phyloP scores from a whole-genome alignment of 23 tunicate genomes.

The Ciona savignyi region DNA sequence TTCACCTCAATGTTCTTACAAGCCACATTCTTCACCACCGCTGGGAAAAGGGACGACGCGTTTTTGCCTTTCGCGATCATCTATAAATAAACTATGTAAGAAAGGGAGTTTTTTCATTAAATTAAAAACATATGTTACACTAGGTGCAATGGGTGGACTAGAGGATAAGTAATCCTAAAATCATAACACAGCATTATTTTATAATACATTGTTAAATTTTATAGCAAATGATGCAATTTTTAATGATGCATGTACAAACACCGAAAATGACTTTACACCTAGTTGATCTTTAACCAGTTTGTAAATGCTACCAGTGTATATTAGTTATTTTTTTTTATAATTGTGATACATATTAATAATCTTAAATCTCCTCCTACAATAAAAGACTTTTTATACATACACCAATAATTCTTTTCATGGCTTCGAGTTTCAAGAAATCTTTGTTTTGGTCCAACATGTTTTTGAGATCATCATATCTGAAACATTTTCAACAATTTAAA shows the following conservation, averaged over 20 bases:
- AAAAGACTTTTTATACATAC: slow-evolving; percentile 50
- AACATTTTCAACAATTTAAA: not conserved
- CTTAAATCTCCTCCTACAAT: too few relatives aligned
- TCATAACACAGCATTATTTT: too few relatives aligned
- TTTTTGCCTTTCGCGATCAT: slow-evolving; percentile 93
- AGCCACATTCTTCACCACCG: slow-evolving; percentile 95
- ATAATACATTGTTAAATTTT: too few relatives aligned
- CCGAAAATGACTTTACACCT: too few relatives aligned
- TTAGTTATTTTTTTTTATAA: too few relatives aligned
- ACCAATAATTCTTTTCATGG: slow-evolving; percentile 97
- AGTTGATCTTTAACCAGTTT: not conserved
- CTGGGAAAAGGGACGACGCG: slow-evolving; percentile 85
- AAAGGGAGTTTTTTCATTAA: slow-evolving; percentile 86
- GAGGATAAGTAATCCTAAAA: not conserved
- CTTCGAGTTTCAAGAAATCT: slow-evolving; percentile 85
- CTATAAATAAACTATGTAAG: slow-evolving; percentile 56
- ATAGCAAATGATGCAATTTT: too few relatives aligned
- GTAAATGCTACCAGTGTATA: too few relatives aligned
- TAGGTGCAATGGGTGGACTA: not conserved
- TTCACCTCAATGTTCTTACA: slow-evolving; percentile 93
- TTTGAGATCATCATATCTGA: slow-evolving; percentile 89
- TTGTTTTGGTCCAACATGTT: slow-evolving; percentile 91
- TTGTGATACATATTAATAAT: not conserved
- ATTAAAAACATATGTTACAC: slow-evolving; percentile 47
- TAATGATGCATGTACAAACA: too few relatives aligned